phyloP scores from a whole-genome alignment of 2,797 vertebrate genomes.

The Delichon dasypus region DNA sequence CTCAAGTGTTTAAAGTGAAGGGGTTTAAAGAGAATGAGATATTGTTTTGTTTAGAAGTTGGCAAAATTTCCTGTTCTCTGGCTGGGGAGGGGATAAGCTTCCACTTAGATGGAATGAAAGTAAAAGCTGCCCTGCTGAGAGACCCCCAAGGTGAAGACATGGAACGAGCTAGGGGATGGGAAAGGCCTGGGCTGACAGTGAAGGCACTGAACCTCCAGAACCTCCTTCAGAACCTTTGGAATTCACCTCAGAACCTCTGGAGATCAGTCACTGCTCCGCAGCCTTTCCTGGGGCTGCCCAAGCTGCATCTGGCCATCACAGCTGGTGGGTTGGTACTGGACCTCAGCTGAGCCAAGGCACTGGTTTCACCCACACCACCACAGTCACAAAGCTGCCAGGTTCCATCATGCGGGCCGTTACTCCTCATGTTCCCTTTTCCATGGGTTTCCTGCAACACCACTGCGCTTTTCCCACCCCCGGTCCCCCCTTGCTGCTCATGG shows the following conservation, averaged over 20 bases:
- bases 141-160: background rate
- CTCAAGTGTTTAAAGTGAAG: background rate
- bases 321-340: background rate
- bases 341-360: background rate
- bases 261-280: fast-evolving
- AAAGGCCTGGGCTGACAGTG: background rate
- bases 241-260: background rate
- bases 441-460: too few species aligned
- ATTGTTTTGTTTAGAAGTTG: background rate
- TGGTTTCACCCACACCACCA: background rate
- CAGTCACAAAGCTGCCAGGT: background rate
- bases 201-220: background rate
- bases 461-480: too few species aligned
- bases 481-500: too few species aligned
- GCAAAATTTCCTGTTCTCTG: background rate
- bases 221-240: too few species aligned
- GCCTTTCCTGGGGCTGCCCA: background rate
- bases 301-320: background rate
- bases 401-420: too few species aligned
- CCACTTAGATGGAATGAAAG: background rate
- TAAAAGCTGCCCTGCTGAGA: background rate
- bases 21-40: background rate
- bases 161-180: background rate
- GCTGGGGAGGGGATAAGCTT: background rate
- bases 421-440: too few species aligned